phyloP scores from a whole-genome alignment of 2,113 vertebrate genomes.

The Danionella cerebrum region DNA sequence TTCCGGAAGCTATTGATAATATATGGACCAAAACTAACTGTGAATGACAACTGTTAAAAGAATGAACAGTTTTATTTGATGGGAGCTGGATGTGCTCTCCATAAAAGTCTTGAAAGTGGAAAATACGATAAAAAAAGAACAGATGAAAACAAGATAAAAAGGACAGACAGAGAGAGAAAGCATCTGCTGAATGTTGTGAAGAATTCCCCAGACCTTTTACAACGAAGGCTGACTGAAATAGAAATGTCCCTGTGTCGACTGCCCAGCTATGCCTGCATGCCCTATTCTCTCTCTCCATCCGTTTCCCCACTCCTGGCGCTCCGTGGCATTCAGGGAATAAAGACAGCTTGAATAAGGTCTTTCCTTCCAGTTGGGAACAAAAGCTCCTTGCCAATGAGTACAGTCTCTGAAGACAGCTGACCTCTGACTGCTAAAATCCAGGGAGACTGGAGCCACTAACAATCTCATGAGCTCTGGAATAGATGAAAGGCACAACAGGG shows the following conservation, averaged over 20 bases:
- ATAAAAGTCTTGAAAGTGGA: too few relatives aligned
- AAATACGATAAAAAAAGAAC: background rate
- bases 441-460: background rate
- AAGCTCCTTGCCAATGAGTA: background rate
- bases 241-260: background rate
- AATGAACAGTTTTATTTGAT: too few relatives aligned
- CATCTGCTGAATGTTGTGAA: background rate
- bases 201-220: background rate
- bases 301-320: background rate
- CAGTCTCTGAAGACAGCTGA: background rate
- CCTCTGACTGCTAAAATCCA: conserved; percentile 8
- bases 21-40: too few relatives aligned
- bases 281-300: background rate
- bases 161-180: background rate
- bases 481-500: background rate
- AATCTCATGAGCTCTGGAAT: conserved; percentile 1
- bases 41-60: too few relatives aligned
- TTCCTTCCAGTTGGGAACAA: conserved; percentile 5
- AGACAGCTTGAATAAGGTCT: background rate
- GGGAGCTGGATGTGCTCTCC: too few relatives aligned
- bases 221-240: conserved; percentile 8
- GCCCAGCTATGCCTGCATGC: background rate
- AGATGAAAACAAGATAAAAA: background rate
- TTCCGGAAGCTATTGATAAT: too few relatives aligned
- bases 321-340: background rate